Percentiles rank a stretch among this genome's conserved stretches.
Evolutionary conservation across 2,797 vertebrate species (phyloP).

Genomic region (Lerista edwardsae): DNA sequence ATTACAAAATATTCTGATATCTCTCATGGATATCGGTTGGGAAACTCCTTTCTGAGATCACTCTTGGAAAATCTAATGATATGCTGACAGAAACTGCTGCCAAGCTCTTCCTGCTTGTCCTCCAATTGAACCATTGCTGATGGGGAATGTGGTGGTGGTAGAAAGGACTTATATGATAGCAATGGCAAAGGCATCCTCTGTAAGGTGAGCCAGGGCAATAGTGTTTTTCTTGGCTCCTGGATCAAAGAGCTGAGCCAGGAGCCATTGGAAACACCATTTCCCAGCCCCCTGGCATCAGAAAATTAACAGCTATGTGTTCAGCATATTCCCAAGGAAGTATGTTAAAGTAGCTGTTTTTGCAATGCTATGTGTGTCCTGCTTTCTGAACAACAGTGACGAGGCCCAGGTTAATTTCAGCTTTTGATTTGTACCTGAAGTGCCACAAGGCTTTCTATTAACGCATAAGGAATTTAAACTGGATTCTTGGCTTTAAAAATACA

Average conservation of each 20-base stretch:
- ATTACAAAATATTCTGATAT: neutral
- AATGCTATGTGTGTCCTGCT: neutral
- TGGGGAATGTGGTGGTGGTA: too few relatives aligned
- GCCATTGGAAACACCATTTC: neutral
- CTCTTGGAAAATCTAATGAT: neutral
- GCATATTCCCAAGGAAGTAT: neutral
- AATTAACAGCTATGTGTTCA: slow-evolving; percentile 3
- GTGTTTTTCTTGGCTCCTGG: neutral
- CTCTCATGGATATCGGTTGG: neutral
- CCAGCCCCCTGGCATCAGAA: neutral
- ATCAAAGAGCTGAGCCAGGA: neutral
- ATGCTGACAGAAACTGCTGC: too few relatives aligned
- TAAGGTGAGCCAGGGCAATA: neutral
- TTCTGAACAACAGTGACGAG: slow-evolving; percentile 23
- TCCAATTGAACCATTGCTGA: neutral
- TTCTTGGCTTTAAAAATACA: slow-evolving; percentile 16
- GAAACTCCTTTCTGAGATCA: neutral
- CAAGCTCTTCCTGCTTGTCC: neutral
- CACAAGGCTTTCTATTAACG: slow-evolving; percentile 3
- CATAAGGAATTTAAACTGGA: slow-evolving; percentile 10
- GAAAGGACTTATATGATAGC: too few relatives aligned
- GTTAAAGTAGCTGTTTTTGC: slow-evolving; percentile 14
- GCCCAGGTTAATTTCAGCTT: slow-evolving; percentile 14
- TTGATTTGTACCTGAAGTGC: slow-evolving; percentile 24
- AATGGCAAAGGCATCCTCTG: neutral